Evolutionary conservation across 2,888 invertebrate species (phyloP), one percentile per base, ranked within the genome.

Genomic region (Cataglyphis altisquamis): DNA sequence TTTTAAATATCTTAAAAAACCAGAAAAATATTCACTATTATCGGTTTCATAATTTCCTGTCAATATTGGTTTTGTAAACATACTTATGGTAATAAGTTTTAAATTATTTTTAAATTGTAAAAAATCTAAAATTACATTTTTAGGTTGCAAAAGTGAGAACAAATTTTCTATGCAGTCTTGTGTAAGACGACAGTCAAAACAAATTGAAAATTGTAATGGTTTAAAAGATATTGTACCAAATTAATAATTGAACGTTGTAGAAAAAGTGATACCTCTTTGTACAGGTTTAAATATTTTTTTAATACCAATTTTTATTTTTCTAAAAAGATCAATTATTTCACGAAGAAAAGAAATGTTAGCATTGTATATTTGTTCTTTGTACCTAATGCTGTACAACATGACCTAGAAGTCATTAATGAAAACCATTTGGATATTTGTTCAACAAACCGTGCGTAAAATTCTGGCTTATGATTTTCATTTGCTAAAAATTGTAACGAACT

Each of bases 61-160:
- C 15, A n/a, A 48, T 48, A 70, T 36, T 55, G 39, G 3, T 72
- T 72, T 72, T 32, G 55, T 55, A 5, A 36, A 72, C 57, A 72
- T 72, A 15, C 29, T 10, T 55, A 60, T 39, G n/a, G 39, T 25
- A 15, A 73, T 29, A 12, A 60, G 25, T 60, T 73, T 60, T 15
- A 73, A 73, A 60, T 60, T 2, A 15, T 73, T 57, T 29, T 73
- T 73, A 8, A 73, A 18, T 39, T 73, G 39, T 10, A 73, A 39
- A 60, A 39, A n/a, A 60, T 60, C 9, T 18, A 9, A 12, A 57
- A 72, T 39, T 15, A 60, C 25, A 36, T 73, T 25, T 57, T 25
- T 73, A 2, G 21, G 57, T 10, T 60, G 60, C 9, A 73, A 15
- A 60, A 39, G 12, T 41, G 57, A 57, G 3, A 25, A 12, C 6